A percentile compares a stretch with the other conserved stretches of the same genome.
Conservation (phyloP, 2,888 invertebrate genomes). For the Ariolimax columbianus region DNA sequence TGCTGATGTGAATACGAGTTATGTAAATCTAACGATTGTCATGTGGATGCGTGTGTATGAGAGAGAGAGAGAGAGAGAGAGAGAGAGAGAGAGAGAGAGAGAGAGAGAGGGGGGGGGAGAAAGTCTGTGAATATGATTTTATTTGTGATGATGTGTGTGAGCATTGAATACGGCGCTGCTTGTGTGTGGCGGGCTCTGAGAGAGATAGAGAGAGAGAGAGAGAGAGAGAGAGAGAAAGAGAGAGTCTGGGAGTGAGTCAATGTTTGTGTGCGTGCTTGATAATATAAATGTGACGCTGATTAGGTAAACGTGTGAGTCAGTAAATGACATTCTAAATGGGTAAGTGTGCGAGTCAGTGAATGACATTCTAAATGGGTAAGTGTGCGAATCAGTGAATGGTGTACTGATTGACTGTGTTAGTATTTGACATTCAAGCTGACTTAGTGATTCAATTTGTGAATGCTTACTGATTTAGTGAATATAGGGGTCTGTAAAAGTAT, state of each 20-base stretch:
- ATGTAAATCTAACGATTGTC: too few species aligned
- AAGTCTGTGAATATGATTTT: too few species aligned
- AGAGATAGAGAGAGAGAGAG: neutral
- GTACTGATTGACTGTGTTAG: neutral
- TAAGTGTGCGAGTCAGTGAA: neutral
- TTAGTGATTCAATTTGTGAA: too few species aligned
- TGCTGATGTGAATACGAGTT: too few species aligned
- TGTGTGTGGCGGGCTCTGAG: too few species aligned
- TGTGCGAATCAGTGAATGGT: neutral
- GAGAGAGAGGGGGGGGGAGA: neutral
- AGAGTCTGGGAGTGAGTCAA: neutral
- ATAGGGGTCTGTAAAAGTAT: too few species aligned
- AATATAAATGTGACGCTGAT: neutral
- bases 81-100: neutral
- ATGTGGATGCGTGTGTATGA: too few species aligned
- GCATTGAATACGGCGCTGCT: too few species aligned
- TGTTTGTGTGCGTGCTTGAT: too few species aligned
- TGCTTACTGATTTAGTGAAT: too few species aligned
- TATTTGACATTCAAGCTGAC: too few species aligned
- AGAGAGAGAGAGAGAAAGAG: neutral
- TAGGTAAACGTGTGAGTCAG: neutral
- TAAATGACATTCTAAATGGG: neutral
- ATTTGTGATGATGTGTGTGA: too few species aligned
- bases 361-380: neutral
- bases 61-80: slow-evolving; percentile 2